phyloP scores from a whole-genome alignment of 2,113 vertebrate genomes.

The Gobiocypris rarus region DNA sequence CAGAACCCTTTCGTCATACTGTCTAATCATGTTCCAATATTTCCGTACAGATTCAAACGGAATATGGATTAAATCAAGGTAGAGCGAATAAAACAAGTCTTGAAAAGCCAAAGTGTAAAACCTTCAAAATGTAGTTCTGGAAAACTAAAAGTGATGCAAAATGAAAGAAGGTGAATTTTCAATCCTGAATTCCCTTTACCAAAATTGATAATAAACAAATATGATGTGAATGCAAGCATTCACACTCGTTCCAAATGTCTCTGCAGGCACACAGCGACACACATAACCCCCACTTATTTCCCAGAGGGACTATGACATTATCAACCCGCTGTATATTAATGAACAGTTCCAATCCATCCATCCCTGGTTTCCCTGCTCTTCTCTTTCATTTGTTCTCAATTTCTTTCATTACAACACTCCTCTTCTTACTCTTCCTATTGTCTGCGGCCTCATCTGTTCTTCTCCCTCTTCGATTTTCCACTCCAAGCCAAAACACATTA shows the following conservation, averaged over 20 bases:
- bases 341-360: not conserved
- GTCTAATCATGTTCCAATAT: not conserved
- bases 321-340: conserved; percentile 20
- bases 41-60: not conserved
- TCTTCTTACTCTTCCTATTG: not conserved
- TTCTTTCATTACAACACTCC: not conserved
- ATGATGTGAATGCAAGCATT: not conserved
- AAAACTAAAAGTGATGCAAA: not conserved
- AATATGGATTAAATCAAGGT: not conserved
- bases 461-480: conserved; percentile 3
- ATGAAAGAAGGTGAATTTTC: not conserved
- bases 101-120: not conserved
- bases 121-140: not conserved
- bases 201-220: conserved; percentile 21
- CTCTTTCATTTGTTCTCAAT: conserved; percentile 1
- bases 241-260: conserved; percentile 32
- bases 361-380: not conserved
- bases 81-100: not conserved
- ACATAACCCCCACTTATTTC: conserved; percentile 40
- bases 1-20: not conserved
- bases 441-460: not conserved
- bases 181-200: not conserved
- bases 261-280: not conserved
- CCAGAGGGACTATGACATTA: too few species aligned
- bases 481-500: conserved; percentile 5